Evolutionary conservation across 2,113 vertebrate species (phyloP), one percentile per base, ranked within the genome.

Genomic region (Cinclus cinclus): DNA sequence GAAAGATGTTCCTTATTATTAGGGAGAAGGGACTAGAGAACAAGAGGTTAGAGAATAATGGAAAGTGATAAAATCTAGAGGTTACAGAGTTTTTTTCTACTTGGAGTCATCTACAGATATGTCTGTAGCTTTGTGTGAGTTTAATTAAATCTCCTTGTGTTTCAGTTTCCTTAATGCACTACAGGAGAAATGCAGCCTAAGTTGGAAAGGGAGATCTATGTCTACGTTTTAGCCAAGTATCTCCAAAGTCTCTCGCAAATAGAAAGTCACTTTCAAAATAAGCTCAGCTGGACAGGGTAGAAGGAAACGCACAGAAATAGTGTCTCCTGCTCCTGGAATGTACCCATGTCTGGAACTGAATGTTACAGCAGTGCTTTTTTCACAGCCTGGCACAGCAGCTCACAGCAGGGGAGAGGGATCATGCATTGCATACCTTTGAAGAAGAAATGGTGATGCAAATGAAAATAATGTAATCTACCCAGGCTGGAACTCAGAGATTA

Each of bases 321-420:
- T 46, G 82, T 88, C 62, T 49, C 41, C 27, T 58, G 59, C 75
- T 92, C 53, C 87, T 74, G 89, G 90, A 95, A 95, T 89, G 93
- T 95, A 44, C 95, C 59, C 31, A 0, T 67, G 87, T 63, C 79
- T 90, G 68, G 95, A 60, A 95, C 95, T 92, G 85, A 95, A 96
- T 92, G 93, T 95, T 74, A 94, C 71, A 63, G 79, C 89, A 87
- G 64, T 0, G 2, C n/a, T 74, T 88, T 68, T 77, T 75, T 73
- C 68, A 59, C 55, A 84, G 81, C 83, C 56, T 90, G 91, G 89
- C 87, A 69, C n/a, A 53, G 53, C 53, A 55, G 50, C 13, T 83
- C 67, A 37, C 42, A 49, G 47, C 79, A 86, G 71, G 53, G 53
- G 27, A 59, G 63, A 74, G 52, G 44, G n/a, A 85, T 77, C 44